Percentiles rank a stretch among this genome's conserved stretches.
Evolutionary conservation across 2,888 invertebrate genomes (phyloP).

Genomic region (Cantharis lateralis): DNA sequence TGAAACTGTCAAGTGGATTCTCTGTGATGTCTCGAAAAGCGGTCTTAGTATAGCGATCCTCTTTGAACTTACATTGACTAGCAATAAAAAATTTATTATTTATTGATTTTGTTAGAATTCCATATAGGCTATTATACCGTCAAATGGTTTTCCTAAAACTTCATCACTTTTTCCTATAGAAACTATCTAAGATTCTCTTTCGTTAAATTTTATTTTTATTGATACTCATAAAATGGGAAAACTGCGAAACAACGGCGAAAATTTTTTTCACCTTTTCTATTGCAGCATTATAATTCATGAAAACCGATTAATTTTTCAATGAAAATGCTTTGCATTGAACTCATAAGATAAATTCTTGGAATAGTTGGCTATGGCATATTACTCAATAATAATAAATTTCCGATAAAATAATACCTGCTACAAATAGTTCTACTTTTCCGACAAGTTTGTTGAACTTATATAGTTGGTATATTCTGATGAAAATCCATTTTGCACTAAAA

Average conservation of each 20-base stretch:
- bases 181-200: background rate
- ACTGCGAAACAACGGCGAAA: background rate
- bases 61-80: background rate
- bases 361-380: background rate
- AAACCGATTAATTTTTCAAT: background rate
- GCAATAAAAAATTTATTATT: background rate
- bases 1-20: background rate
- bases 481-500: background rate
- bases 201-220: background rate
- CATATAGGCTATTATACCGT: background rate
- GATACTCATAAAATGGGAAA: background rate
- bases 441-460: background rate
- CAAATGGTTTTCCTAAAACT: background rate
- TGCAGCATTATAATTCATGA: background rate
- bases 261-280: background rate
- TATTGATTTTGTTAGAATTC: background rate
- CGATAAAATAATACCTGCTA: background rate
- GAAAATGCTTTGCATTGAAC: background rate
- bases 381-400: background rate
- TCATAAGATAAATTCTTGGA: background rate
- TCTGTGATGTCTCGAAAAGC: background rate
- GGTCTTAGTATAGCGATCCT: background rate
- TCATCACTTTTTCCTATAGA: background rate
- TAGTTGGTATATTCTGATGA: background rate
- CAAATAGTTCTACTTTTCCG: background rate